These are phyloP conservation scores for Rugalucina vietnamica DNA, from an alignment of 2,888 invertebrate species.

Conservation along the genomic window DNA sequence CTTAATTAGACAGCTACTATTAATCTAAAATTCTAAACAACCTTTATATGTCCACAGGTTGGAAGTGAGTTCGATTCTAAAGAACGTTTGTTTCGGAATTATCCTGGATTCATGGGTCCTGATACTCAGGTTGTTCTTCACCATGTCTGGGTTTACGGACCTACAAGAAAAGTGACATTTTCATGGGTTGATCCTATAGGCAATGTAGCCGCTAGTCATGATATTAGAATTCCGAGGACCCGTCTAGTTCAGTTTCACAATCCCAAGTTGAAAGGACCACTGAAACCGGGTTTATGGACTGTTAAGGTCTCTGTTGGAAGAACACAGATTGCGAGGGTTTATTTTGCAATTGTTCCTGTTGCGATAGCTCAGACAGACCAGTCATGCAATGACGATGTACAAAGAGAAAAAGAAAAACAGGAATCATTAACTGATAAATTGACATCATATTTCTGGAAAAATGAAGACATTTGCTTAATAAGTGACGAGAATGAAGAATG, in stretches of 20 bases:
- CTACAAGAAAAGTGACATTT: neutral
- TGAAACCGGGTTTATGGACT: neutral
- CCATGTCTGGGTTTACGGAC: neutral
- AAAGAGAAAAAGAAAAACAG: neutral
- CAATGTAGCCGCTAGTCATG: neutral
- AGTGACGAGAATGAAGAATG: neutral
- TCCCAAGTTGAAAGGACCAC: neutral
- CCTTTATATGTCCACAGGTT: neutral
- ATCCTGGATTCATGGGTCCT: neutral
- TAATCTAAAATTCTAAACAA: no score
- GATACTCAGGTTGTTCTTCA: neutral
- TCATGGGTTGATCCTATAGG: neutral
- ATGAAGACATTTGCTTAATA: neutral
- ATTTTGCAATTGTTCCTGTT: neutral
- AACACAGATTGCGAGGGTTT: neutral
- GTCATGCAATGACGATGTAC: no score
- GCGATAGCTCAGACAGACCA: neutral
- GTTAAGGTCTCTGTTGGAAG: neutral
- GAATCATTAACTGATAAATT: neutral
- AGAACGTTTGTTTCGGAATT: neutral
- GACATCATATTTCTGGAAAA: neutral
- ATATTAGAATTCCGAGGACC: conserved; percentile 2
- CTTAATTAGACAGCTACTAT: no score
- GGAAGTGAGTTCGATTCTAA: neutral
- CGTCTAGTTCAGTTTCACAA: neutral